Base-by-base conservation (phyloP, 1,140 invertebrate genomes). In the Coelopa frigida region DNA sequence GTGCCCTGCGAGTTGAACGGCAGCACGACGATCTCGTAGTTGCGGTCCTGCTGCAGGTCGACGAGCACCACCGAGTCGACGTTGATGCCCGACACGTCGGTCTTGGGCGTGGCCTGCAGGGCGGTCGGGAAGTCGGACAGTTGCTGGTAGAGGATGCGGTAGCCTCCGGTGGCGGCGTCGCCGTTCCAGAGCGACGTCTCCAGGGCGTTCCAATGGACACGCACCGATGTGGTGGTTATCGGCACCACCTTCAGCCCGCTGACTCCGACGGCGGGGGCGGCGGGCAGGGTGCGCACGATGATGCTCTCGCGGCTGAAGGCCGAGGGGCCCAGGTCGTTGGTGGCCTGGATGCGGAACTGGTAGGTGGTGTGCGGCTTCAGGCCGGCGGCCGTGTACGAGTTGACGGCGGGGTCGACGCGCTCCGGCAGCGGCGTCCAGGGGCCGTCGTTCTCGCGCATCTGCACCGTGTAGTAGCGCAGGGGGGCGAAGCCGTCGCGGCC, bases 311-410 rank as follows among this genome's bases (percentile, higher is more conserved):
- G 77, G 63, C 93, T 97, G 75, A 90, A 98, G 5, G 82, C 78
- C 62, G 91, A 95, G 2, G 87, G 85, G 0, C 94, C 94, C 45
- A 97, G 89, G 67, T 99, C 95, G 68, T 98, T 98, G 6, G 87
- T 94, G 2, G 93, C 94, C 71, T 93, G 84, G 44, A 98, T 91
- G 44, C 94, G 76, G 70, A 98, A 96, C 61, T 87, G 84, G 71
- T 98, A 99, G 0, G 77, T 77, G 0, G 92, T 94, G 59, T 87
- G 91, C 0, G 96, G 94, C 59, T 87, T 86, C 26, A 99, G 73
- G 41, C 81, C 79, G 10, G 79, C 78, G 0, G 86, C 87, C 0
- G 89, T 94, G 56, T 89, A 92, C 0, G 85, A 87, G 2, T 83
- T 90, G 5, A 86, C 71, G 33, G 80, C 77, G 0, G 89, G 89